phyloP scores from a whole-genome alignment of 2,888 invertebrate genomes.

The Orchesella flavescens region DNA sequence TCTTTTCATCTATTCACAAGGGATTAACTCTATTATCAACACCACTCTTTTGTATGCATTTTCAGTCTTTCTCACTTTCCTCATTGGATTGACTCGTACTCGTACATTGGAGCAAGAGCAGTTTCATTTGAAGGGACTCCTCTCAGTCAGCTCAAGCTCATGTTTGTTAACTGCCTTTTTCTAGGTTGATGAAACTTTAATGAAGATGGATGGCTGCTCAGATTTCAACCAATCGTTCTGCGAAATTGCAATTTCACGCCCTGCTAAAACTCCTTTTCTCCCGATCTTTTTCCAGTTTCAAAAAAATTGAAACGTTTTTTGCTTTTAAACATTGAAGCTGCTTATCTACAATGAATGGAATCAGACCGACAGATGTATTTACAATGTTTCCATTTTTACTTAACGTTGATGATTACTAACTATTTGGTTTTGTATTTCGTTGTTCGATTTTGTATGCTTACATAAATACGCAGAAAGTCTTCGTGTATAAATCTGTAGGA shows the following conservation, averaged over 20 bases:
- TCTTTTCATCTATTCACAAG: slow-evolving; percentile 27
- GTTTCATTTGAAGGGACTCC: slow-evolving; percentile 1
- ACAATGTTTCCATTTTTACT: no score
- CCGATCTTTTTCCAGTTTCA: slow-evolving; percentile 32
- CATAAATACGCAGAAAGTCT: background rate
- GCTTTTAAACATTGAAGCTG: no score
- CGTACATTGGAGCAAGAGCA: background rate
- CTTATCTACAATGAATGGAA: no score
- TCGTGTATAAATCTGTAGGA: background rate
- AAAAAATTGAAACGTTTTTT: background rate
- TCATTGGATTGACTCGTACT: slow-evolving; percentile 40
- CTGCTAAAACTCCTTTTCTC: slow-evolving; percentile 45
- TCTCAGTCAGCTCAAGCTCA: background rate
- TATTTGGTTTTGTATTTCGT: background rate
- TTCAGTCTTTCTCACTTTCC: background rate
- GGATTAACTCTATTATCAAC: slow-evolving; percentile 41
- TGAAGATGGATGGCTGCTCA: slow-evolving; percentile 70
- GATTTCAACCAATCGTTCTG: slow-evolving; percentile 69
- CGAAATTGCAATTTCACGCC: slow-evolving; percentile 72
- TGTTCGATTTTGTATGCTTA: background rate
- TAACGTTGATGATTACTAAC: no score
- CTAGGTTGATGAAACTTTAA: slow-evolving; percentile 70
- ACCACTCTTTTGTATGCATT: slow-evolving; percentile 3
- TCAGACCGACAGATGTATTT: no score
- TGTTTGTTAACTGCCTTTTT: slow-evolving; percentile 52